phyloP scores from a whole-genome alignment of 2,797 vertebrate genomes.

The Anolis apletophallus region DNA sequence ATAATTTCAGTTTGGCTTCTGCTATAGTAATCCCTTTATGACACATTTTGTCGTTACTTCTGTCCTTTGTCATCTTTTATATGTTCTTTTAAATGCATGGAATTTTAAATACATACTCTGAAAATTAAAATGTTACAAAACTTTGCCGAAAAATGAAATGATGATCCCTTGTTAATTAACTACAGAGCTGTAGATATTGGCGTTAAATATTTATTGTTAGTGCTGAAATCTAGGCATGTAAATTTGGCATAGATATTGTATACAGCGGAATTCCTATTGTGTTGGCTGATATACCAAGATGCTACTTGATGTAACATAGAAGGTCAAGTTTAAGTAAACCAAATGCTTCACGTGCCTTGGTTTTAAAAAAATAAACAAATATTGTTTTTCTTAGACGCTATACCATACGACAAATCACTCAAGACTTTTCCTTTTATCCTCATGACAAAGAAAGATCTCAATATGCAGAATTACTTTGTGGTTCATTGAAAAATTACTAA shows the following conservation, averaged over 20 bases:
- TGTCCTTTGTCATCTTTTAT: slow-evolving; percentile 6
- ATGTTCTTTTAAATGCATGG: background rate
- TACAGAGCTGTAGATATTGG: background rate
- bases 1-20: slow-evolving; percentile 25
- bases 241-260: background rate
- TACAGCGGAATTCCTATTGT: no score
- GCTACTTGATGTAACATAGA: background rate
- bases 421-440: background rate
- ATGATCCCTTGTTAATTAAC: background rate
- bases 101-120: slow-evolving; percentile 19
- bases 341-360: background rate
- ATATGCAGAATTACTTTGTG: background rate
- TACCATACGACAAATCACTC: background rate
- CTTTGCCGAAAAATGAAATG: background rate
- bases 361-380: background rate
- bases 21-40: background rate
- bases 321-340: no score
- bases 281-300: background rate
- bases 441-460: background rate
- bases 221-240: background rate
- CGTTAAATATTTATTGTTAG: background rate
- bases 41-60: slow-evolving; percentile 39
- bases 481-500: background rate
- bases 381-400: background rate
- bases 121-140: background rate